Evolutionary conservation across 2,113 vertebrate species (phyloP).

Genomic region (Brienomyrus longianalis): DNA sequence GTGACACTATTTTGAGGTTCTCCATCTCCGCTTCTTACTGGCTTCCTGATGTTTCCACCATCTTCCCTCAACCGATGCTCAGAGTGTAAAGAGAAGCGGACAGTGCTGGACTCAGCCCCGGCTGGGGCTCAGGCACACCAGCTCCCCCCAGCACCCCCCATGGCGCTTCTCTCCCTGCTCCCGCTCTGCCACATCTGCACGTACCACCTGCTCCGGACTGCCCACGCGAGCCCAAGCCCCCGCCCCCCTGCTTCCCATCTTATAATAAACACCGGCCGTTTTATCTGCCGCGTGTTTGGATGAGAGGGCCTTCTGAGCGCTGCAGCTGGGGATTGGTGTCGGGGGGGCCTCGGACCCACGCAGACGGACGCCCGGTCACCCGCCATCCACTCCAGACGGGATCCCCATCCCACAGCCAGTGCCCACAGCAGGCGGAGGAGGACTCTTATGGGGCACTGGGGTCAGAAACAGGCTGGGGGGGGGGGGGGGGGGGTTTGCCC

Average conservation of each 20-base stretch:
- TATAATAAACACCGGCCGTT: slow-evolving; percentile 82
- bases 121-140: not conserved
- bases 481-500: too few species aligned
- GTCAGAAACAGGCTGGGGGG: not conserved
- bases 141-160: not conserved
- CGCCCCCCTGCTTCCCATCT: slow-evolving; percentile 69
- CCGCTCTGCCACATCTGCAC: slow-evolving; percentile 26
- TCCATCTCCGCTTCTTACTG: not conserved
- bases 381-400: slow-evolving; percentile 25
- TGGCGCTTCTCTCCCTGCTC: not conserved
- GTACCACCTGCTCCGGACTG: slow-evolving; percentile 70
- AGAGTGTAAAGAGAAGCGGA: not conserved
- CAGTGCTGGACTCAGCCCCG: not conserved
- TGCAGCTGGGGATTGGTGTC: slow-evolving; percentile 51
- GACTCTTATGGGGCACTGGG: not conserved
- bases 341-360: slow-evolving; percentile 63
- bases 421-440: not conserved
- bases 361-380: slow-evolving; percentile 72
- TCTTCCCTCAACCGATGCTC: not conserved
- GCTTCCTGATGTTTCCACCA: not conserved
- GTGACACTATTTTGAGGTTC: not conserved
- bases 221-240: slow-evolving; percentile 65
- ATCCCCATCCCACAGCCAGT: not conserved
- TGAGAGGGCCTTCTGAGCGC: slow-evolving; percentile 56
- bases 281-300: slow-evolving; percentile 79